Conservation (phyloP, 2,888 invertebrate species). For the Atrina japonica region DNA sequence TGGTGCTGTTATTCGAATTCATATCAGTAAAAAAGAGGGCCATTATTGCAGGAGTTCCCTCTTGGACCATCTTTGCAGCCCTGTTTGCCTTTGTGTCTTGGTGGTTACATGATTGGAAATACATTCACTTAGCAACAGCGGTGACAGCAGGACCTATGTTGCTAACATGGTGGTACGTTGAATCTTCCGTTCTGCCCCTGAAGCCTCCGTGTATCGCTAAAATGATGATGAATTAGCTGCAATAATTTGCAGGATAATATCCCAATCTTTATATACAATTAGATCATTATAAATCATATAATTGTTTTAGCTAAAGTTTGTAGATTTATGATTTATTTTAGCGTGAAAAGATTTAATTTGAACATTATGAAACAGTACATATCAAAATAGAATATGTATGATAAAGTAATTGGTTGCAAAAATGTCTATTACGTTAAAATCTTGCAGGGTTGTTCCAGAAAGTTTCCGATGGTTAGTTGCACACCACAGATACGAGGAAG, state of each 20-base stretch:
- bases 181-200: background rate
- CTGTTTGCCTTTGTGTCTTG: conserved; percentile 47
- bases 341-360: no score
- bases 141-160: conserved; percentile 48
- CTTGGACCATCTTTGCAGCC: conserved; percentile 53
- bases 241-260: no score
- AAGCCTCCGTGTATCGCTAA: no score
- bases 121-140: conserved; percentile 50
- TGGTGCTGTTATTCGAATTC: conserved; percentile 59
- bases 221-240: no score
- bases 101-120: conserved; percentile 56
- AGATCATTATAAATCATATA: no score
- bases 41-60: conserved; percentile 48
- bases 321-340: no score
- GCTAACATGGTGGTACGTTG: conserved; percentile 53
- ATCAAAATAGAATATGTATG: no score
- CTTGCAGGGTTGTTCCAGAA: conserved; percentile 58
- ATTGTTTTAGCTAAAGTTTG: no score
- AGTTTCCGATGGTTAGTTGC: conserved; percentile 61
- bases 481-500: conserved; percentile 54
- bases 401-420: no score
- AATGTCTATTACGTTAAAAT: no score
- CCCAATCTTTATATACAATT: no score
- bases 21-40: conserved; percentile 53
- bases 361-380: no score